A percentile compares a stretch with the other conserved stretches of the same genome.
Conservation (phyloP, 2,797 vertebrate genomes). For the Channallabes apus region DNA sequence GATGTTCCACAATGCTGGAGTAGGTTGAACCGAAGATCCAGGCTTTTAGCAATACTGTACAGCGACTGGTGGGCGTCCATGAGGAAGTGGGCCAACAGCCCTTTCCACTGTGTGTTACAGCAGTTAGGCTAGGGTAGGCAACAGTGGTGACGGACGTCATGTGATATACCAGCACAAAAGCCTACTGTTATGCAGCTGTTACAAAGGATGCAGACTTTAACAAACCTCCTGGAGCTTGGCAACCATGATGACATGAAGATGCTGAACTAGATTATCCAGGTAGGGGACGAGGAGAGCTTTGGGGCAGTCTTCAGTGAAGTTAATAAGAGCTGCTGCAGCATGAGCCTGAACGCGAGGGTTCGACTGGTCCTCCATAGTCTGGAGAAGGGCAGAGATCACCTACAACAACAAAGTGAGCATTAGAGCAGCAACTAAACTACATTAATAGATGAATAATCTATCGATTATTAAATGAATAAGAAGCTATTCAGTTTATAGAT, state of each 20-base stretch:
- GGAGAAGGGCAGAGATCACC: slow-evolving; percentile 92
- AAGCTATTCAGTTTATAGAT: too few species aligned
- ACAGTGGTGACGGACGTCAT: neutral
- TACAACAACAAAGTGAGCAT: slow-evolving; percentile 52
- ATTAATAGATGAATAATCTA: too few species aligned
- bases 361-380: slow-evolving; percentile 97
- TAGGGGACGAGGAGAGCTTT: slow-evolving; percentile 92
- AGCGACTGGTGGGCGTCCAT: neutral
- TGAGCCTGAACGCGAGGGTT: slow-evolving; percentile 97
- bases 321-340: slow-evolving; percentile 94
- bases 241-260: slow-evolving; percentile 96
- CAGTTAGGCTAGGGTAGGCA: neutral
- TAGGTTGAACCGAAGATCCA: neutral
- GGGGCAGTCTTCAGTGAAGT: slow-evolving; percentile 98
- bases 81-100: neutral
- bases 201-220: neutral
- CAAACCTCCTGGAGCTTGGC: slow-evolving; percentile 91
- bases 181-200: neutral
- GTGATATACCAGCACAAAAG: neutral
- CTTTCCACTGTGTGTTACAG: neutral
- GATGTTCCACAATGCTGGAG: too few species aligned
- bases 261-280: slow-evolving; percentile 91
- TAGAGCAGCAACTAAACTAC: too few species aligned
- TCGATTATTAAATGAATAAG: too few species aligned
- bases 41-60: neutral